Evolutionary conservation across 2,797 vertebrate species (phyloP).

Genomic region (Chaetodon trifasciatus): DNA sequence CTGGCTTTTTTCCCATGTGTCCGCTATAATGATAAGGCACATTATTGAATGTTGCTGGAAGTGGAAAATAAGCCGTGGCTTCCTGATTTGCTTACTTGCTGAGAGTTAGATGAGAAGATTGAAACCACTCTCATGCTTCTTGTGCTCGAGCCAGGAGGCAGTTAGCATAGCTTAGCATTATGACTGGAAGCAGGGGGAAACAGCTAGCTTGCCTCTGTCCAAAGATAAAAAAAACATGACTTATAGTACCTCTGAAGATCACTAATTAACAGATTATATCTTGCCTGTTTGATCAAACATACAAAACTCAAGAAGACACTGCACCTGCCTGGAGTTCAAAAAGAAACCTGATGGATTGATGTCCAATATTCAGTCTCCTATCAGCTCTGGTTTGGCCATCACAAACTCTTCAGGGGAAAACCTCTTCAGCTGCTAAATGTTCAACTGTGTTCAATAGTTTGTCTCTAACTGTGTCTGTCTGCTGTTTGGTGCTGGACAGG

Average conservation of each 20-base stretch:
- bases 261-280: not conserved
- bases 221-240: not conserved
- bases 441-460: not conserved
- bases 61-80: conserved; percentile 2
- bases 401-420: not conserved
- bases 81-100: not conserved
- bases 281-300: not conserved
- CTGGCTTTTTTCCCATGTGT: conserved; percentile 15
- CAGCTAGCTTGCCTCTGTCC: not conserved
- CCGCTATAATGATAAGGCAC: conserved; percentile 28
- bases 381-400: not conserved
- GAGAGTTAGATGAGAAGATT: not conserved
- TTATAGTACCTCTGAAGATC: not conserved
- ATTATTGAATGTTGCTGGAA: conserved; percentile 7
- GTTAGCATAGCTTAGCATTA: conserved; percentile 4
- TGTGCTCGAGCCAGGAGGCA: not conserved
- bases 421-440: not conserved
- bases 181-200: not conserved
- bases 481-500: not conserved
- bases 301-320: not conserved
- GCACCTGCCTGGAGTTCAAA: not conserved
- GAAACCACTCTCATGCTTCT: not conserved
- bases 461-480: not conserved
- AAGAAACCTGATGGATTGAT: not conserved
- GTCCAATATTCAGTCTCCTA: not conserved